A percentile compares a stretch with the other conserved stretches of the same genome.
Conservation (phyloP, 2,797 vertebrate species). For the Rhyacichthys aspro region DNA sequence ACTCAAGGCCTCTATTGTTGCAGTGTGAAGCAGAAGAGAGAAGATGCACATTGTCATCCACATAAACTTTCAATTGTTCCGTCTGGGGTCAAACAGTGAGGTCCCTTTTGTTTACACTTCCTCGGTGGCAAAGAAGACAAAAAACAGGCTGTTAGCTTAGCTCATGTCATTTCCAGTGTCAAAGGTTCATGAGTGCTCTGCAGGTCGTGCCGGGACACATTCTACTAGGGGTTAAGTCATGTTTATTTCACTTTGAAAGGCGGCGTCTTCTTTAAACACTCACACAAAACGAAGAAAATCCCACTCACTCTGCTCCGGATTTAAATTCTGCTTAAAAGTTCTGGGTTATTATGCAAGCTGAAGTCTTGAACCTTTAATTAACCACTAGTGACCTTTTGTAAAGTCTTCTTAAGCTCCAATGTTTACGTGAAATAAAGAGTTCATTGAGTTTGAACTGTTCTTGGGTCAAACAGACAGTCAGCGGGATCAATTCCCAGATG, state of each 20-base stretch:
- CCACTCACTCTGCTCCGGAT: conserved; percentile 2
- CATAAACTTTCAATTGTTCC: conserved; percentile 82
- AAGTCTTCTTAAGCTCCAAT: background rate
- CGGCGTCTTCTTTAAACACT: background rate
- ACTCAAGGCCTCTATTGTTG: conserved; percentile 75
- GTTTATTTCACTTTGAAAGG: conserved; percentile 1
- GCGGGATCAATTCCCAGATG: no score
- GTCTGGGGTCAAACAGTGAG: conserved; percentile 76
- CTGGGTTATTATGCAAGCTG: conserved; percentile 1
- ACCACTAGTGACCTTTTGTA: background rate
- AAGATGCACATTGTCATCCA: conserved; percentile 74
- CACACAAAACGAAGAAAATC: background rate
- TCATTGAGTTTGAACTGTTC: background rate
- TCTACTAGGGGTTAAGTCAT: conserved; percentile 3
- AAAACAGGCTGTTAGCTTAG: conserved; percentile 56
- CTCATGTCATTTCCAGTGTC: conserved; percentile 53
- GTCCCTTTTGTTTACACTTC: conserved; percentile 82
- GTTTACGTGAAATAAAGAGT: background rate
- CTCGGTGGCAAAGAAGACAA: conserved; percentile 47
- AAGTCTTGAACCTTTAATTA: conserved; percentile 1
- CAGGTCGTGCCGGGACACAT: conserved; percentile 40
- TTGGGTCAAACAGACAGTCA: no score
- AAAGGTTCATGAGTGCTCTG: conserved; percentile 52
- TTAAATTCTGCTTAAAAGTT: conserved; percentile 4
- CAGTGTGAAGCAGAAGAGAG: conserved; percentile 49